Base-by-base conservation (phyloP, 2,797 vertebrate genomes). In the Columba guinea region DNA sequence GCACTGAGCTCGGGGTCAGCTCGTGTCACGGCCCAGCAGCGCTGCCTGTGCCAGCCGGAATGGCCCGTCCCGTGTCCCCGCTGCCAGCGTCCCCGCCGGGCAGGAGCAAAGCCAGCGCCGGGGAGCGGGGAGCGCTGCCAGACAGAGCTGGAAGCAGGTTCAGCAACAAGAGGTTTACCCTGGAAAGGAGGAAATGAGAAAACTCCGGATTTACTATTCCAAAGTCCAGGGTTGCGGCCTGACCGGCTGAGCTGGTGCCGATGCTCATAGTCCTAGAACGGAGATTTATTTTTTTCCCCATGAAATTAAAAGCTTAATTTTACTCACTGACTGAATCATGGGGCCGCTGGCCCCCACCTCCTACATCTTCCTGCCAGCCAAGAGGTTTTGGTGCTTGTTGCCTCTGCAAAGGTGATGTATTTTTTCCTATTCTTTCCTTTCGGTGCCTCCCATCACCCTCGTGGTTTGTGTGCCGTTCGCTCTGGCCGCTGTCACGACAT, bases 231-330 rank as follows among this genome's bases (percentile, higher is more conserved):
- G n/a, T 73, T 58, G 13, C 10, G 8, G 53, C 9, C 1, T 44
- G 93, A 59, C 59, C 0, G 0, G 56, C 78, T 87, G 75, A 93
- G 81, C 92, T 37, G 64, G 41, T 56, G 70, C 49, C 48, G 77
- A n/a, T 0, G 34, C 88, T 87, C 0, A 0, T n/a, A 56, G 53
- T 30, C 26, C 58, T 11, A 6, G 27, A 46, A 12, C 16, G 32
- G 32, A 35, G 21, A 26, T 65, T 74, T 89, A 80, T 64, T 53
- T 41, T 41, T 41, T 18, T 9, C 8, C 41, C 65, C 41, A 22
- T n/a, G 51, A 37, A 60, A 64, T 60, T 2, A 30, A 84, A 78
- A 58, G 5, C 62, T 94, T 56, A 7, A 46, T 81, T 89, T 27
- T 17, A 0, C 13, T 56, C 62, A 32, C 13, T 28, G 58, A 35